Base-by-base conservation (phyloP, 2,797 vertebrate species). In the Erithacus rubecula region DNA sequence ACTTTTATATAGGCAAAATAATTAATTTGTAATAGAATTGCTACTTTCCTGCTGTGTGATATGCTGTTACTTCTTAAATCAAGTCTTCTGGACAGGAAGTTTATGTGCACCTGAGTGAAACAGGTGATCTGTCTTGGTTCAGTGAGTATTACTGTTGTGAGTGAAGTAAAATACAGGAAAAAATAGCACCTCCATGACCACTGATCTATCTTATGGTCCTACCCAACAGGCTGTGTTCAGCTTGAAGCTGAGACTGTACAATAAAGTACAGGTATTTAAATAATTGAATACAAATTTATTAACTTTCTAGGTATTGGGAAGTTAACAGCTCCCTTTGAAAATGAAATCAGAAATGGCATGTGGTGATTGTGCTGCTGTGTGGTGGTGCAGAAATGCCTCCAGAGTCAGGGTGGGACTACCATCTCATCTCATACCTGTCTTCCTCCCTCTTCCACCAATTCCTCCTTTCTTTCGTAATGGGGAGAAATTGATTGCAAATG, bases 401-500 rank as follows among this genome's bases (percentile, higher is more conserved):
- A 17, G 83, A 85, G 90, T 20, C 93, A 85, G 83, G 83, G 65
- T 81, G 52, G 56, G 49, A 47, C 95, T 76, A 83, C 91, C 92
- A 62, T 96, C 92, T 74, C 90, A n/a, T 95, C 90, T 89, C 74
- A 22, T 67, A 44, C 63, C 77, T 90, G 55, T 68, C 62, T 43
- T 63, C 39, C 8, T 37, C 12, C 59, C 36, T n/a, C 26, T 27
- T 26, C 11, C 2, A 5, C 65, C 63, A 64, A 67, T 95, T 96
- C 91, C 93, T 96, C 63, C 85, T 97, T 96, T 94, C 92, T 97
- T 83, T 96, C 43, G 1, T 97, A 97, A 97, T 93, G 87, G 95
- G 69, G 69, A 97, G 83, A 98, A 98, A 98, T 97, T 97, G 95
- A 95, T 97, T 97, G 92, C 95, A 96, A 98, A 97, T 97, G 96